Percentiles rank a stretch among this genome's conserved stretches.
Evolutionary conservation across 1,140 invertebrate genomes (phyloP).

Genomic region (Oreohelix idahoensis): DNA sequence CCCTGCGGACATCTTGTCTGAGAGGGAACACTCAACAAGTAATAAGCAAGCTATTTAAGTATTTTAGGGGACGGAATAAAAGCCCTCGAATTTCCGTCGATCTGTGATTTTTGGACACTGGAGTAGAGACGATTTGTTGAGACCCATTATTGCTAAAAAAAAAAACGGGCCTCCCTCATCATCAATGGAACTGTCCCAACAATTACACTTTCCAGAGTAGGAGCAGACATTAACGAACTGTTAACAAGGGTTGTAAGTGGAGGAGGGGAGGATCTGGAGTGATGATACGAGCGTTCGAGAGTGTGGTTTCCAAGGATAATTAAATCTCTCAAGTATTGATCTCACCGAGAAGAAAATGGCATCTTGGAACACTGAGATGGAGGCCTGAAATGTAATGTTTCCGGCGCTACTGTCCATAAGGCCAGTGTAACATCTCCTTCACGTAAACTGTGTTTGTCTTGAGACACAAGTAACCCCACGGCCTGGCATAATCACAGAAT

Average conservation of each 20-base stretch:
- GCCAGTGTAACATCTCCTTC: neutral
- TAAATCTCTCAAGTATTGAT: too few relatives aligned
- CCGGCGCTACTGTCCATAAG: neutral
- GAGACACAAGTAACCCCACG: neutral
- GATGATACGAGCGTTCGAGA: too few relatives aligned
- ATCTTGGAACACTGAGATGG: neutral
- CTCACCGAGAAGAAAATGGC: too few relatives aligned
- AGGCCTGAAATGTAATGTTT: neutral
- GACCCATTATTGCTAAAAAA: neutral
- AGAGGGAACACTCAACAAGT: neutral
- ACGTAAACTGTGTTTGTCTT: neutral
- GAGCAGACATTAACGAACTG: neutral
- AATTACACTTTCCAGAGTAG: conserved; percentile 5
- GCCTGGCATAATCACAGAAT: too few relatives aligned
- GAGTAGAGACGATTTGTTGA: neutral
- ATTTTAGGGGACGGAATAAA: neutral
- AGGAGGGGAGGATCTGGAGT: neutral
- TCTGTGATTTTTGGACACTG: neutral
- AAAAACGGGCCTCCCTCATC: neutral
- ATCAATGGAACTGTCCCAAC: neutral
- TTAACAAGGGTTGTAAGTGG: neutral
- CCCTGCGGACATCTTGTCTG: neutral
- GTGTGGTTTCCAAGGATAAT: too few relatives aligned
- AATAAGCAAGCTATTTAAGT: conserved; percentile 1
- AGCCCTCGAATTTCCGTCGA: neutral